Evolutionary conservation across 2,888 invertebrate genomes (phyloP).

Genomic region (Trichacis sp.): DNA sequence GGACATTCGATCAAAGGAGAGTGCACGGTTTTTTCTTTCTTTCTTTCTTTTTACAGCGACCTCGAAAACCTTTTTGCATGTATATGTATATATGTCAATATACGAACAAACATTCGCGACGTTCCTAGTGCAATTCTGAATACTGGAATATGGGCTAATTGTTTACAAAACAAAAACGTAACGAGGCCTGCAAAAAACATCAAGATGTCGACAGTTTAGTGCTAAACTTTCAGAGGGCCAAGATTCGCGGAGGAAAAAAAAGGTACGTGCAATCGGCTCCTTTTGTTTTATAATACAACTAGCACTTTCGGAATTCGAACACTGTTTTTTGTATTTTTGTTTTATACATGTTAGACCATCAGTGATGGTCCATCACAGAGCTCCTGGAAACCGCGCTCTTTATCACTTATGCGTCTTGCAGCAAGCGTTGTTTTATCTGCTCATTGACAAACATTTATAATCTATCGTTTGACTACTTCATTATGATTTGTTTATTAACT

Average conservation of each 20-base stretch:
- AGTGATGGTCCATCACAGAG: slow-evolving; percentile 45
- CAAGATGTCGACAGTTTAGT: no score
- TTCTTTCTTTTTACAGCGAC: no score
- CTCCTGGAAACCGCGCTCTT: slow-evolving; percentile 43
- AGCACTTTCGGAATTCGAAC: slow-evolving; percentile 50
- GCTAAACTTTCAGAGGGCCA: no score
- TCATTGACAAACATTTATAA: slow-evolving; percentile 55
- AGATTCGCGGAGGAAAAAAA: no score
- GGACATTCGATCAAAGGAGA: slow-evolving; percentile 42
- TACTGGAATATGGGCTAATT: slow-evolving; percentile 22
- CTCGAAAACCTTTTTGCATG: slow-evolving; percentile 39
- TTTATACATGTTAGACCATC: slow-evolving; percentile 32
- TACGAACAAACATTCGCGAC: slow-evolving; percentile 51
- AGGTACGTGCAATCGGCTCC: slow-evolving; percentile 2
- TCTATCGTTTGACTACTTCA: slow-evolving; percentile 57
- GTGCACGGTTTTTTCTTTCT: no score
- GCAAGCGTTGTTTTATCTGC: slow-evolving; percentile 51
- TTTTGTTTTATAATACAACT: slow-evolving; percentile 41
- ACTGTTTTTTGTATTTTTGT: slow-evolving; percentile 7
- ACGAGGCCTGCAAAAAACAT: no score
- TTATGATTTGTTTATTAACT: slow-evolving; percentile 50
- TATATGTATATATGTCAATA: slow-evolving; percentile 48
- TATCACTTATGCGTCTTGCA: slow-evolving; percentile 50
- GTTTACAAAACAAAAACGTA: neutral
- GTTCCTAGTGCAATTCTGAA: slow-evolving; percentile 10